Conservation (phyloP, 2,888 invertebrate genomes). For the Thysanoteuthis rhombus region DNA sequence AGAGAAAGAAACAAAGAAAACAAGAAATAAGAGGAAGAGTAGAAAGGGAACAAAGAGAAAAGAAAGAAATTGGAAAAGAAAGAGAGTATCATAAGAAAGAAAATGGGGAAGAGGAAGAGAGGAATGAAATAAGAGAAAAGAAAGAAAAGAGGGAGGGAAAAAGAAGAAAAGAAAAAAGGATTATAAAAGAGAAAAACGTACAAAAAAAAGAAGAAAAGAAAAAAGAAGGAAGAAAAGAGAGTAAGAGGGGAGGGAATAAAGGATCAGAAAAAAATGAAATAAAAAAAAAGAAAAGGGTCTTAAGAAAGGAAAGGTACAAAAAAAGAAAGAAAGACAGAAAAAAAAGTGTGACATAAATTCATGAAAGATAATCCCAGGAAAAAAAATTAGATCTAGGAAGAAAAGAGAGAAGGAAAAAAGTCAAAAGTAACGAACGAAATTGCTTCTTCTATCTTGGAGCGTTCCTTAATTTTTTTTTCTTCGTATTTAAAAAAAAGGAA, state of each 20-base stretch:
- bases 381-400: no score
- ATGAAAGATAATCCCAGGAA: no score
- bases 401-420: background rate
- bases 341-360: background rate
- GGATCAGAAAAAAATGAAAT: accelerated
- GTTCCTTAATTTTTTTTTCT: no score
- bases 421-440: background rate
- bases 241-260: background rate
- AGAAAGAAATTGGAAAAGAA: background rate
- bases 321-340: background rate
- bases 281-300: background rate
- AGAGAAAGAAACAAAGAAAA: background rate
- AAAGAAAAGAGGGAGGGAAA: background rate
- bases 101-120: background rate
- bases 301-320: background rate
- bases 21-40: background rate
- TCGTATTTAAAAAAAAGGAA: no score
- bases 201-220: background rate
- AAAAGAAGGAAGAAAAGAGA: background rate
- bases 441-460: no score
- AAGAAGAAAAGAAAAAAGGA: background rate
- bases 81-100: background rate
- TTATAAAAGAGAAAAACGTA: background rate
- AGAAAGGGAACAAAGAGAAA: background rate
- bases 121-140: background rate